Base-by-base conservation (phyloP, 2,113 vertebrate species). In the Accipiter virgatus region DNA sequence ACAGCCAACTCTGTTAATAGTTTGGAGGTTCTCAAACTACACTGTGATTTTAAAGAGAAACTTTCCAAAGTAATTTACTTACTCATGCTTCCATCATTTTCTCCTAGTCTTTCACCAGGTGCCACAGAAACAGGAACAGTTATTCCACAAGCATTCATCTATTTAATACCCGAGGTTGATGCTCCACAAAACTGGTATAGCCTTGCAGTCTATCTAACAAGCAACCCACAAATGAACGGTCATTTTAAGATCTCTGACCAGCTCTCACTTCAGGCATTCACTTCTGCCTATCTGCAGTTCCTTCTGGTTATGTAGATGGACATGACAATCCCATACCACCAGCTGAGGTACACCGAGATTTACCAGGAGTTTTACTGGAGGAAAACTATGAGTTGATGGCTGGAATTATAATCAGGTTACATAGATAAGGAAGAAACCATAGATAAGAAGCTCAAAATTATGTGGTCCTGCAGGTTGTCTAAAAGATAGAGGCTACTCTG, bases 291-390 rank as follows among this genome's bases (percentile, higher is more conserved):
- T 20, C 36, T 19, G 3, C 47, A 52, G 19, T 5, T 89, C 48
- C 52, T 80, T 50, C 50, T 72, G 38, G 19, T 78, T 10, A 36
- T 7, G 8, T 2, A 72, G 70, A 48, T 19, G 36, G 70, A 55
- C 36, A 8, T 1, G 0, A 40, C 10, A 4, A 66, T 9, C 1
- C 5, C 45, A 32, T 31, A 53, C 26, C 43, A 61, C 20, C 70
- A 85, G 50, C 17, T 72, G 32, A 3, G 20, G 22, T 18, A 26
- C 6, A 34, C 21, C 1, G 1, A 62, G 22, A 48, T 65, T 86
- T 84, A 68, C 43, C 45, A 70, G 19, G 61, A 86, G 17, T 62
- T 95, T 61, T 74, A 27, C n/a, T 52, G 19, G 58, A 75, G 34
- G 13, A 48, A 84, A 95, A 61, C 48, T 29, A 3, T 15, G 40